Conservation (phyloP, 2,113 vertebrate species). For the Eira barbara region DNA sequence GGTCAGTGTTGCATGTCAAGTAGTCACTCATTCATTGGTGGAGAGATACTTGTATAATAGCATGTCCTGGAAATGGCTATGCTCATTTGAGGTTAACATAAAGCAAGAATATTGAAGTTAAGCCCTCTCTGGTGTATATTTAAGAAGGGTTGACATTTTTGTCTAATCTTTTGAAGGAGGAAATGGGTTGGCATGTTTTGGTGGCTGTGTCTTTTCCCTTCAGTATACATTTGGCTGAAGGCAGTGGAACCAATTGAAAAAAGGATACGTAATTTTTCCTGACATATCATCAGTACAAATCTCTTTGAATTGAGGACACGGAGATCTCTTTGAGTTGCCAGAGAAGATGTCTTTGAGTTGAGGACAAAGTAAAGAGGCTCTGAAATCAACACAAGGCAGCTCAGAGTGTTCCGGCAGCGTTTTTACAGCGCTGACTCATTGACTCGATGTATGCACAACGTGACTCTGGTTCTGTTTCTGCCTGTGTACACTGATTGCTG, state of each 20-base stretch:
- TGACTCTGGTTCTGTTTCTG: background rate
- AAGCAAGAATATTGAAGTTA: background rate
- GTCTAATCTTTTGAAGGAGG: background rate
- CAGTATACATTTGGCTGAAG: background rate
- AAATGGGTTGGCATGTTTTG: background rate
- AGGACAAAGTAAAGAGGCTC: background rate
- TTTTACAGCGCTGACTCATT: background rate
- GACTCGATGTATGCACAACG: fast-evolving
- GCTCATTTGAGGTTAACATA: background rate
- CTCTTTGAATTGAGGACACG: background rate
- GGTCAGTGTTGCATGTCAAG: background rate
- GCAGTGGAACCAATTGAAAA: background rate
- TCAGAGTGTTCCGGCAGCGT: background rate
- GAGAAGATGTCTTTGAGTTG: background rate
- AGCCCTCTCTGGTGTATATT: background rate
- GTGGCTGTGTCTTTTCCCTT: background rate
- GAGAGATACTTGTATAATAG: background rate
- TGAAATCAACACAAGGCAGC: background rate
- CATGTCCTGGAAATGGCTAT: background rate
- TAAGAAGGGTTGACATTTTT: background rate
- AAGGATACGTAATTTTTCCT: background rate
- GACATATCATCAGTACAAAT: background rate
- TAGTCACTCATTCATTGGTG: background rate
- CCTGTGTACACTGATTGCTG: background rate
- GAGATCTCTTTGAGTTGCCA: background rate